phyloP scores from a whole-genome alignment of 2,113 vertebrate genomes.

The Cyanistes caeruleus region DNA sequence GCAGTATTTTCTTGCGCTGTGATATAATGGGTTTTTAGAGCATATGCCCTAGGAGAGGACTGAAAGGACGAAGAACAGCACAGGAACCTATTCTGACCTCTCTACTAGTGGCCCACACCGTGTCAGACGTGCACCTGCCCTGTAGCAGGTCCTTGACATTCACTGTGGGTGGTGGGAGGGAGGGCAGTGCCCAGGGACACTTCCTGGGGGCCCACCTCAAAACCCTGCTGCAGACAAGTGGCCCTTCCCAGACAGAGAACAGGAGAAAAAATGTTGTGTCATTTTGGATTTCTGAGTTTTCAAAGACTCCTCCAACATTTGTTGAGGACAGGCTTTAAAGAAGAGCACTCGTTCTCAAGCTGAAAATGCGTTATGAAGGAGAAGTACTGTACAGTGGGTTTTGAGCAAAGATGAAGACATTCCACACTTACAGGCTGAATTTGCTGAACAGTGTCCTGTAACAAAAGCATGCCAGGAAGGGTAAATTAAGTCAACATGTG shows the following conservation, averaged over 20 bases:
- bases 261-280: background rate
- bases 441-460: background rate
- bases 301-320: background rate
- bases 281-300: background rate
- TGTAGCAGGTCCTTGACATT: accelerated
- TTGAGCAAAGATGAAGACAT: background rate
- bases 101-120: background rate
- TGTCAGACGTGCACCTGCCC: accelerated
- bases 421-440: background rate
- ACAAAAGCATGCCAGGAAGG: background rate
- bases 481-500: background rate
- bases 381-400: background rate
- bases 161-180: background rate
- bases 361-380: background rate
- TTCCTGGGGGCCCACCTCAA: background rate
- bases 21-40: background rate
- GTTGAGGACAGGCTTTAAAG: background rate
- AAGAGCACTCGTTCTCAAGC: background rate
- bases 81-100: background rate
- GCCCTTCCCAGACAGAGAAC: background rate
- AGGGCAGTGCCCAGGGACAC: background rate
- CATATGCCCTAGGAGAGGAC: background rate
- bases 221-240: background rate
- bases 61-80: background rate
- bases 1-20: background rate